Evolutionary conservation across 2,797 vertebrate species (phyloP).

Genomic region (Otolemur crassicaudatus): DNA sequence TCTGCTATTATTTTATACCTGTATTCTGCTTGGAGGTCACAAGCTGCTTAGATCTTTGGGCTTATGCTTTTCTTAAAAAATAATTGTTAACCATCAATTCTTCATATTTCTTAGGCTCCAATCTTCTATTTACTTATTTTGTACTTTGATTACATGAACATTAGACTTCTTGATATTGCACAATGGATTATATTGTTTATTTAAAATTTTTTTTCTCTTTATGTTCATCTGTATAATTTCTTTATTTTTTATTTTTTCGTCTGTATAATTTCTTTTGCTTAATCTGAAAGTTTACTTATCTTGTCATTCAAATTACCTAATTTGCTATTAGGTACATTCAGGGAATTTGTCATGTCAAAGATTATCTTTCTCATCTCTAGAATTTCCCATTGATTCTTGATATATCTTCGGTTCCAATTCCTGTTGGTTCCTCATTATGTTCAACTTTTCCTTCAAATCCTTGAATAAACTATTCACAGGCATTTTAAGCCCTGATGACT

Average conservation of each 20-base stretch:
- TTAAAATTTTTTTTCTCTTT: background rate
- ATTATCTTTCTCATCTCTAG: background rate
- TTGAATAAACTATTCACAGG: background rate
- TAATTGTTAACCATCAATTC: background rate
- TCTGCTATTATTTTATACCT: background rate
- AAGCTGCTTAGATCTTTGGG: background rate
- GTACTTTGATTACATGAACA: background rate
- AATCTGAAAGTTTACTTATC: background rate
- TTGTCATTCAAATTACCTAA: background rate
- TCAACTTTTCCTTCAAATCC: background rate
- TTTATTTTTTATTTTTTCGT: background rate
- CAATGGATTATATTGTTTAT: background rate
- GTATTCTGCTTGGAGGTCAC: background rate
- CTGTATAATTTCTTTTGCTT: background rate
- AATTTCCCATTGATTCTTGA: background rate
- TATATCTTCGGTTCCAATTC: background rate
- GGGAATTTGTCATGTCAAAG: background rate
- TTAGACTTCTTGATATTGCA: background rate
- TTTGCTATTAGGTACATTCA: background rate
- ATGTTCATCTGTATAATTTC: background rate
- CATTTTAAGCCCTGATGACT: background rate
- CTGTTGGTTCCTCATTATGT: background rate
- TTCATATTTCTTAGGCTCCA: background rate
- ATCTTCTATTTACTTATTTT: background rate
- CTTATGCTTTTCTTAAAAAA: background rate